Conservation (phyloP, 1,140 invertebrate genomes). For the Drosophila fuyamai region DNA sequence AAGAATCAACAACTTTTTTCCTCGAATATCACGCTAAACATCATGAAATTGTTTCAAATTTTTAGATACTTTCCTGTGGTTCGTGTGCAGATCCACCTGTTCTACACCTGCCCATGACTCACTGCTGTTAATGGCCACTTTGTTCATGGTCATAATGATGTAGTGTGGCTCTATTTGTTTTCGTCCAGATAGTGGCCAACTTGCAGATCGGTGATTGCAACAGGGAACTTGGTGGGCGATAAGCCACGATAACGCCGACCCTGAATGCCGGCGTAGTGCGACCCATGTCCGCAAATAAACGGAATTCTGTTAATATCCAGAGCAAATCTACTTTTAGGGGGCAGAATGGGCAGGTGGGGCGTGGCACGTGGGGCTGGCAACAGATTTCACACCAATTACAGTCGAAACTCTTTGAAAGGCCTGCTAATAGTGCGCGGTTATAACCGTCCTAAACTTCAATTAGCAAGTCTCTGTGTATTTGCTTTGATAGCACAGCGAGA, state of each 20-base stretch:
- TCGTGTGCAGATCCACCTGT: conserved; percentile 19
- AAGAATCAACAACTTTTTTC: background rate
- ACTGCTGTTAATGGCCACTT: conserved; percentile 3
- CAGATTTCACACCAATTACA: conserved; percentile 56
- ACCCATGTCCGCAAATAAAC: background rate
- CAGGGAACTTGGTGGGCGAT: conserved; percentile 27
- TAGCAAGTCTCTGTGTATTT: conserved; percentile 49
- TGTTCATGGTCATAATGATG: conserved; percentile 6
- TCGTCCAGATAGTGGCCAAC: conserved; percentile 34
- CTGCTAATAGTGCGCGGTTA: conserved; percentile 38
- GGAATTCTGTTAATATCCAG: conserved; percentile 42
- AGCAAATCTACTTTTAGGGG: conserved; percentile 9
- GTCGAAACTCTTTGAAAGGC: conserved; percentile 17
- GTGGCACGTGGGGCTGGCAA: conserved; percentile 36
- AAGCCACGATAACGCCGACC: conserved; percentile 41
- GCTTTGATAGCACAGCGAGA: conserved; percentile 20
- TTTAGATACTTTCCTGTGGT: background rate
- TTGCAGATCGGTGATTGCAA: conserved; percentile 43
- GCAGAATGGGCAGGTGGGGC: background rate
- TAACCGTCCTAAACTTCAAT: conserved; percentile 51
- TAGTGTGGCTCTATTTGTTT: conserved; percentile 15
- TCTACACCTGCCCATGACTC: conserved; percentile 30
- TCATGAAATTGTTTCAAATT: conserved; percentile 3
- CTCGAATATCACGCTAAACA: conserved; percentile 5
- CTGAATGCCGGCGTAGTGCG: conserved; percentile 5